Evolutionary conservation across 2,113 vertebrate genomes (phyloP), one percentile per base, ranked within the genome.

Genomic region (Pterophyllum scalare): DNA sequence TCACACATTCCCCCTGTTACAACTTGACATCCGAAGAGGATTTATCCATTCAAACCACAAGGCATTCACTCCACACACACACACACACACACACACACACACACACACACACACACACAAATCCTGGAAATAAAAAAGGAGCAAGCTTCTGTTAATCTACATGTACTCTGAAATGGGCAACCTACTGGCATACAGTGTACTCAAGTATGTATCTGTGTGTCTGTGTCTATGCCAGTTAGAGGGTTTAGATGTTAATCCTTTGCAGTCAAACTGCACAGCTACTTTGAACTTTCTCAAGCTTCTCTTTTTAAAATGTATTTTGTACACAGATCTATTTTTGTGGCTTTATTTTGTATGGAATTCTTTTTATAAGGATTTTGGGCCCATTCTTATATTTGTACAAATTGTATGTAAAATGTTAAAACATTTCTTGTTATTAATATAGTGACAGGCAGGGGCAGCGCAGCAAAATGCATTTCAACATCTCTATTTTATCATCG

Each of bases 311-410:
- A 89, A 43, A 90, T 83, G 57, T 91, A 84, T 91, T 94, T 95
- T 94, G 3, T 94, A 93, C 33, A 88, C 87, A 92, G 82, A 90
- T 94, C 70, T 94, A 94, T 94, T 94, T 94, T 95, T 87, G 77
- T 90, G 88, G 82, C 76, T 88, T 91, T 58, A 35, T 92, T 93
- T 95, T 94, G 24, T 93, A 93, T 28, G 12, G 77, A 64, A 78
- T 81, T 54, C 62, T 87, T 94, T 93, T 92, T 85, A 82, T 91
- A 90, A 56, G 83, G 14, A 67, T 80, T 84, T 90, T 75, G 64
- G 72, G 19, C 82, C 35, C 49, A 20, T 40, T 76, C 43, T 81
- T 80, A 52, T 75, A 58, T 87, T 54, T 92, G 31, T 89, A 89
- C 35, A 40, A 76, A 74, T 57, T 82, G 80, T 85, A 76, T 79